Evolutionary conservation across 2,888 invertebrate species (phyloP).

Genomic region (Drosophila subquinaria): DNA sequence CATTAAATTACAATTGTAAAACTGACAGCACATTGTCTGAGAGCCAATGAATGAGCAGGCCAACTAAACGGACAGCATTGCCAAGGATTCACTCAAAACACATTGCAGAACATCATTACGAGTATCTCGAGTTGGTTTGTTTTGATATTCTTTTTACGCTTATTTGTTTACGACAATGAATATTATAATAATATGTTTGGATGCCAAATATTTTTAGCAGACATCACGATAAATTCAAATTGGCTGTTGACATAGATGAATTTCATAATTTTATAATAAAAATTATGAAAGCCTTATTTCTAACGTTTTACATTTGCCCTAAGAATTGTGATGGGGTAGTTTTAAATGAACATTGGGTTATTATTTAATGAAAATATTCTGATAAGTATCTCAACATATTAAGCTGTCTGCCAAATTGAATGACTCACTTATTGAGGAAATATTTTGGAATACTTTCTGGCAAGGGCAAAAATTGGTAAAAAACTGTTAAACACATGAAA

Average conservation of each 20-base stretch:
- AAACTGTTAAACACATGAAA: background rate
- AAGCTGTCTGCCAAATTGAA: background rate
- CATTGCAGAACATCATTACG: constrained; percentile 6
- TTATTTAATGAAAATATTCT: background rate
- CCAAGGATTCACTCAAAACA: constrained; percentile 75
- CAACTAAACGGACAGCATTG: constrained; percentile 52
- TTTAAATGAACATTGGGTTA: too few relatives aligned
- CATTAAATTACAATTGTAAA: constrained; percentile 73
- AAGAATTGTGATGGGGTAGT: background rate
- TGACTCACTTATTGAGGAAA: background rate
- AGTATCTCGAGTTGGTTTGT: constrained; percentile 18
- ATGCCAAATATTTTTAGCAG: constrained; percentile 65
- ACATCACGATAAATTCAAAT: constrained; percentile 56
- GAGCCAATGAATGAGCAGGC: constrained; percentile 54
- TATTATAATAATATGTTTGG: constrained; percentile 38
- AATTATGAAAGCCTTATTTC: constrained; percentile 16
- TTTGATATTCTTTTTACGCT: constrained; percentile 46
- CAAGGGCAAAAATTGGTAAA: background rate
- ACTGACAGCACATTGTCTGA: constrained; percentile 70
- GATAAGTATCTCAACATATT: background rate
- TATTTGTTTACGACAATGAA: constrained; percentile 46
- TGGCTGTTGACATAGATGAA: constrained; percentile 30
- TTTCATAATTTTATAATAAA: constrained; percentile 32
- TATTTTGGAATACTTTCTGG: background rate
- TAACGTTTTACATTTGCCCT: background rate